Base-by-base conservation (phyloP, 2,113 vertebrate genomes). In the Antigone vipio region DNA sequence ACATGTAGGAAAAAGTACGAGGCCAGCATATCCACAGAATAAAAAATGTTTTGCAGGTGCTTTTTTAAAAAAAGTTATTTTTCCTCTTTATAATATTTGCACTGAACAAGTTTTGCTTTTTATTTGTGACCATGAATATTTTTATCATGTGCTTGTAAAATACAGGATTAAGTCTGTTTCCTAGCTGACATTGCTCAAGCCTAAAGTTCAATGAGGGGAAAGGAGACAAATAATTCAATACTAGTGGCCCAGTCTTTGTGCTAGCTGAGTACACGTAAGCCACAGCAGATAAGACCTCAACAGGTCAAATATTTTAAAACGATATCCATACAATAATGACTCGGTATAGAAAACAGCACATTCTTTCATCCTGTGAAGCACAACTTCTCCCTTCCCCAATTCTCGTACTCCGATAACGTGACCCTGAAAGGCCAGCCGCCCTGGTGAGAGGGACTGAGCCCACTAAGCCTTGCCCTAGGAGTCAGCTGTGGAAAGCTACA, bases 281-380 rank as follows among this genome's bases (percentile, higher is more conserved):
- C 52, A 32, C 50, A 90, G 19, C 52, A 95, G 83, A 88, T 92
- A 96, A 86, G 56, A 83, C 59, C 59, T 83, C 62, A 93, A 11
- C 49, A 84, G 74, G n/a, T 85, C 77, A 96, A 91, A 92, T 88
- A 84, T 85, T 95, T 95, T 71, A 72, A 92, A 82, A 79, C 35
- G 66, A 52, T 64, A 67, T 77, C 47, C 47, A 52, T 80, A 80
- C 55, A 91, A 72, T 72, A 78, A 67, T 56, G 16, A 67, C 27
- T 83, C 2, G 1, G 11, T 58, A 26, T 77, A 63, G 59, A 88
- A 95, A 81, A 53, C 32, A 81, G 30, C 30, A 45, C 30, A n/a
- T 64, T 76, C 78, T 89, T 94, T 86, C 60, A 26, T 72, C 19
- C 26, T 55, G 29, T 30, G 34, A 82, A 77, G 56, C 20, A 72